Evolutionary conservation across 2,797 vertebrate genomes (phyloP), one percentile per base, ranked within the genome.

Genomic region (Sebastes goodei): DNA sequence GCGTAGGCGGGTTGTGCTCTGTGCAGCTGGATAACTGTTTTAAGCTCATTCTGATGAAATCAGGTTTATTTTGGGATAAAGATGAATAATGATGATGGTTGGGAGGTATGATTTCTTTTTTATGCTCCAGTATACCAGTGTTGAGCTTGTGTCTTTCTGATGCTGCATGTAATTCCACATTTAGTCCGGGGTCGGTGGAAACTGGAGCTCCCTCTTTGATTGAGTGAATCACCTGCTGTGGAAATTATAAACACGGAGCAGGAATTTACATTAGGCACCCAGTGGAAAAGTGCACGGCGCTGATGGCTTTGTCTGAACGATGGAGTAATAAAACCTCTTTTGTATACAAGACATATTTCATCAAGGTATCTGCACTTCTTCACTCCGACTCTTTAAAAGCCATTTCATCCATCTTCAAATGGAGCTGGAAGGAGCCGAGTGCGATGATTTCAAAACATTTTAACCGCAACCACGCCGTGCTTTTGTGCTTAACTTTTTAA

Each of bases 351-450:
- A 78, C 56, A 87, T 95, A 88, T 92, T 94, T 95, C 93, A 95
- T 84, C 89, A 93, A 75, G 23, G 91, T 89, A 79, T 91, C 94
- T 95, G 94, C 84, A 90, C 75, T 94, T 95, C 90, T 91, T 96
- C 94, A 95, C 86, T 76, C 60, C 62, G 78, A 74, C 88, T 93
- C 89, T 95, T 95, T 93, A 94, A 91, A 94, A 95, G 95, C 95
- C 93, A 95, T 82, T 93, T 91, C 93, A 96, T 94, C 92, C 87
- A 87, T 94, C 93, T 96, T 96, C 90, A 93, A 94, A 95, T 88
- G 79, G 74, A 80, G 56, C 71, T 67, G 38, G 63, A 91, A 93
- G 91, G 94, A 42, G 93, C 93, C 91, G 93, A 95, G 86, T 90
- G 89, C 82, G 93, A 96, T 94, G 85, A 90, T 86, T 93, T 93